A percentile compares a stretch with the other conserved stretches of the same genome.
These are phyloP conservation scores for Centruroides sculpturatus DNA, from an alignment of 1,140 invertebrate genomes.

Conservation along the genomic window DNA sequence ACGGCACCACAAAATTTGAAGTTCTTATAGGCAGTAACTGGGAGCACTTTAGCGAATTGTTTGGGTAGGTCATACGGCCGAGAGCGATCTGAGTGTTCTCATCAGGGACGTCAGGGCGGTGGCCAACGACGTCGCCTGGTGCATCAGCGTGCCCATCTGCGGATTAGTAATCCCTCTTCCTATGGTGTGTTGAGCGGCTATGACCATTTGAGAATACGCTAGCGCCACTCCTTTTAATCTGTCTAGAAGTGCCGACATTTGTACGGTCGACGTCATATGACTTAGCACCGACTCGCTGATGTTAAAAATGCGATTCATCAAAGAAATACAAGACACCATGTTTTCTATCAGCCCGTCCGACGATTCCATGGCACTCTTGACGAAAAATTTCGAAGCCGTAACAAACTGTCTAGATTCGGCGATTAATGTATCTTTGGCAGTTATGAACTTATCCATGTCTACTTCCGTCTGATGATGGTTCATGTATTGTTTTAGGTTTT, in stretches of 20 bases:
- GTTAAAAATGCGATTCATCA: constrained; percentile 42
- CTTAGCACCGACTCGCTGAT: constrained; percentile 52
- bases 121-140: constrained; percentile 62
- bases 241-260: constrained; percentile 59
- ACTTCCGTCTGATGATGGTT: constrained; percentile 25
- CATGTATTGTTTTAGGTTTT: constrained; percentile 43
- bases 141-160: constrained; percentile 37
- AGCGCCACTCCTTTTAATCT: constrained; percentile 62
- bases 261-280: constrained; percentile 54
- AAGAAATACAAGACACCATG: constrained; percentile 49
- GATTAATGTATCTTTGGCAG: constrained; percentile 59
- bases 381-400: constrained; percentile 63
- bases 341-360: constrained; percentile 42
- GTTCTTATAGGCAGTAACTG: too few species aligned
- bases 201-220: constrained; percentile 45
- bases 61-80: constrained; percentile 19
- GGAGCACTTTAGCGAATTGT: too few species aligned
- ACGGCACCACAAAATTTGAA: too few species aligned
- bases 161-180: constrained; percentile 32
- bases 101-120: constrained; percentile 62
- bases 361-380: constrained; percentile 54
- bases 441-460: constrained; percentile 8
- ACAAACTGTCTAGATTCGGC: constrained; percentile 62
- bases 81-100: constrained; percentile 47
- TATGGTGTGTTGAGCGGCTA: constrained; percentile 27